Base-by-base conservation (phyloP, 1,140 invertebrate genomes). In the Ips nitidus region DNA sequence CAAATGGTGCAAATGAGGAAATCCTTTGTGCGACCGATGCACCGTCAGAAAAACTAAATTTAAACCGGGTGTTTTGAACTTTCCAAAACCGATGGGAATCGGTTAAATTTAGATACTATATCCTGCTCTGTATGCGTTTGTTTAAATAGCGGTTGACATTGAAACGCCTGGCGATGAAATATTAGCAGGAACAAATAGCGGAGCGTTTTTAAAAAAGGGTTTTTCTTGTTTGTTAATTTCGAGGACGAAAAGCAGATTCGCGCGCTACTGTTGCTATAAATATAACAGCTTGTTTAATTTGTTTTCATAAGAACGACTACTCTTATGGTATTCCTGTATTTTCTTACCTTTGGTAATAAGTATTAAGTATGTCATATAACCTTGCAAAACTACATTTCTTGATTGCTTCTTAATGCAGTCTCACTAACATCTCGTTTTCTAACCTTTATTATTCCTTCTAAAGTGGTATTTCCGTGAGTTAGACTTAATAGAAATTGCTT, bases 31-130 rank as follows among this genome's bases (percentile, higher is more conserved):
- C 8, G 56, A 47, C 39, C 45, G 65, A 57, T 67, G 65, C 65
- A 60, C 66, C 66, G 57, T 50, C 4, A 58, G 22, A 22, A 22
- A 22, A 22, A 60, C 66, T 68, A 68, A 60, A 68, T 50, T 68
- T 68, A 68, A 62, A 60, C 61, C 66, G 59, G 41, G 66, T 68
- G 66, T 68, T 68, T 68, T 68, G 66, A 68, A 68, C 66, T 62
- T 52, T 40, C 58, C 43, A 53, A 43, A 68, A 68, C 8, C 55
- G 22, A 47, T 58, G 55, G 55, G 55, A 52, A 58, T 47, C n/a
- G 50, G 59, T 60, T 68, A 68, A 60, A 68, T 68, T 68, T 68
- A 68, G 66, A 68, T 55, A 45, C 39, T 55, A 62, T 68, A 61
- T 68, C 58, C 66, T 59, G 56, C 41, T 60, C 56, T 68, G 53